A percentile compares a stretch with the other conserved stretches of the same genome.
These are phyloP conservation scores for Sebastes kiyomatsui DNA, from an alignment of 2,797 vertebrate species.

Conservation along the genomic window DNA sequence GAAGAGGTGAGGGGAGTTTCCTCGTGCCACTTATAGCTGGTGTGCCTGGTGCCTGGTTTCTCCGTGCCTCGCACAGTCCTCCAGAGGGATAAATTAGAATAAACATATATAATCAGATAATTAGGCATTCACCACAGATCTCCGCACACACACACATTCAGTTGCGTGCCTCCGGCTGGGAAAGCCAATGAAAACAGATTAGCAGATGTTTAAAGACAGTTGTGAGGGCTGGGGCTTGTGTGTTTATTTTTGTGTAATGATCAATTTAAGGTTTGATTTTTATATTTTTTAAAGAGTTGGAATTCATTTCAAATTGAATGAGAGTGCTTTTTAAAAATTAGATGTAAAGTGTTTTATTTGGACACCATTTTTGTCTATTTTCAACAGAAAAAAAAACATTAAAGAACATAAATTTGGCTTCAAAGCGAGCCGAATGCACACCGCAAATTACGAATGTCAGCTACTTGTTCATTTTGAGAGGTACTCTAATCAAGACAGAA, in stretches of 20 bases:
- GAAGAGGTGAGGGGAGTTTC: slow-evolving; percentile 62
- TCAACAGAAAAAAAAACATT: neutral
- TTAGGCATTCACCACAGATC: slow-evolving; percentile 75
- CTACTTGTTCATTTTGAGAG: slow-evolving; percentile 49
- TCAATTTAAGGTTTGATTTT: slow-evolving; percentile 48
- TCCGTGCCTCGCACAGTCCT: slow-evolving; percentile 58
- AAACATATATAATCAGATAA: slow-evolving; percentile 86
- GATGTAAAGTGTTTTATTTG: neutral
- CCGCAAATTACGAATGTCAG: slow-evolving; percentile 39
- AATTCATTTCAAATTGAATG: slow-evolving; percentile 5
- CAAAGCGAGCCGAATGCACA: slow-evolving; percentile 1
- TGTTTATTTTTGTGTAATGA: slow-evolving; percentile 61
- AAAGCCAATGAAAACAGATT: slow-evolving; percentile 71
- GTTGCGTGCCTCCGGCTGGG: slow-evolving; percentile 58
- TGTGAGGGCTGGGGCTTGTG: slow-evolving; percentile 32
- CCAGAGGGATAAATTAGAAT: slow-evolving; percentile 80
- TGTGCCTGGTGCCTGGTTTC: slow-evolving; percentile 63
- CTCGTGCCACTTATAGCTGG: slow-evolving; percentile 59
- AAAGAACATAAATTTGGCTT: slow-evolving; percentile 2
- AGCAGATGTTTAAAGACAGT: slow-evolving; percentile 76
- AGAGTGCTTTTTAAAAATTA: neutral
- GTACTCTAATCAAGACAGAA: slow-evolving; percentile 47
- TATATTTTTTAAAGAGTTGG: neutral
- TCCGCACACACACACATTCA: slow-evolving; percentile 13
- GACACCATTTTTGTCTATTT: neutral